Evolutionary conservation across 2,888 invertebrate genomes (phyloP).

Genomic region (Kryphioiulus occultus): DNA sequence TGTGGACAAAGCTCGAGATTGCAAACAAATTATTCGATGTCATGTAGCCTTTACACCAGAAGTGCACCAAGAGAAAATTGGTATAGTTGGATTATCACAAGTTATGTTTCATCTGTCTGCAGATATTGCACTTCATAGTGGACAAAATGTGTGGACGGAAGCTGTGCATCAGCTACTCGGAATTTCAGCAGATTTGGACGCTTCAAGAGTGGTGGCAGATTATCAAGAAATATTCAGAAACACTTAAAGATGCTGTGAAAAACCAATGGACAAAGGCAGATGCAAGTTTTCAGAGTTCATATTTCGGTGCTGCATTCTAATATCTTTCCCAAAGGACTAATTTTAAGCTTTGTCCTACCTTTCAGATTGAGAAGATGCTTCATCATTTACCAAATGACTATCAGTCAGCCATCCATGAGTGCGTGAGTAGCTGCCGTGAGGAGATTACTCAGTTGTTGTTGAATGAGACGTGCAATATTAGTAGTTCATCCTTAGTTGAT

Average conservation of each 20-base stretch:
- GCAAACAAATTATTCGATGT: too few species aligned
- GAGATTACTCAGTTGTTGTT: slow-evolving; percentile 57
- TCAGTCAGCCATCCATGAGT: slow-evolving; percentile 57
- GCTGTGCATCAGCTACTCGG: not conserved
- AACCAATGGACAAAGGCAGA: slow-evolving; percentile 42
- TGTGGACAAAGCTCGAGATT: too few species aligned
- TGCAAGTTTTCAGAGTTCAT: not conserved
- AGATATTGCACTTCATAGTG: slow-evolving; percentile 42
- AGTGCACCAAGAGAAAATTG: too few species aligned
- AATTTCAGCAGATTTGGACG: slow-evolving; percentile 47
- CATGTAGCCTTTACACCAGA: too few species aligned
- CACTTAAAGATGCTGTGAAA: slow-evolving; percentile 7
- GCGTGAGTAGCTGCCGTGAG: slow-evolving; percentile 57
- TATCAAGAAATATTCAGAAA: not conserved
- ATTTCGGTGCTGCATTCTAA: slow-evolving; percentile 9
- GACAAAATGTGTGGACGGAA: slow-evolving; percentile 50
- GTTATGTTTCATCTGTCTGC: not conserved
- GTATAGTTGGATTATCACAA: not conserved
- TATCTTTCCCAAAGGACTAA: not conserved
- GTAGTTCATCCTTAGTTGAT: slow-evolving; percentile 58
- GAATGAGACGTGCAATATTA: slow-evolving; percentile 58
- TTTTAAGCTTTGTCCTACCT: not conserved
- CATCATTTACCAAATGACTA: slow-evolving; percentile 57
- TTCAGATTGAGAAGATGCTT: not conserved
- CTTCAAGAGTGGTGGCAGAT: slow-evolving; percentile 48